Conservation (phyloP, 92 coral and sea anemone species). For the Parazoanthus atlanticus region DNA sequence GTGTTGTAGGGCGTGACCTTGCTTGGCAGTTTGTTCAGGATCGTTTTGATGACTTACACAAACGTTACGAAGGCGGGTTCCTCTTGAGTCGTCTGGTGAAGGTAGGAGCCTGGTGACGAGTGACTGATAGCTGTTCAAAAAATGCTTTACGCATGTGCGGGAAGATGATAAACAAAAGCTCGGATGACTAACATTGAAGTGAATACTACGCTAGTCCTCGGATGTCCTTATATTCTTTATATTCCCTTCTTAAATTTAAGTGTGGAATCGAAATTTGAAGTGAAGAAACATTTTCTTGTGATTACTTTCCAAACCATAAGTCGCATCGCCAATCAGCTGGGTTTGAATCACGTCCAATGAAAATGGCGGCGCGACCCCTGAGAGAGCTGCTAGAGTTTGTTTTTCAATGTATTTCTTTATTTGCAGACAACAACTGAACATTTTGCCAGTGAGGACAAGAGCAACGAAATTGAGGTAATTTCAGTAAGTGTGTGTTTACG, state of each 20-base stretch:
- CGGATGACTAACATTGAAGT: too few species aligned
- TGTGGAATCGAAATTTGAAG: too few species aligned
- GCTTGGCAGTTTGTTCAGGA: constrained; percentile 95
- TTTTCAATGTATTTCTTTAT: not conserved
- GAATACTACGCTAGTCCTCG: too few species aligned
- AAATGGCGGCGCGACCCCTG: too few species aligned
- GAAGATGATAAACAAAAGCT: not conserved
- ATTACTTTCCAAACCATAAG: too few species aligned
- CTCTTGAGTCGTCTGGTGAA: constrained; percentile 85
- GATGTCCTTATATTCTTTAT: too few species aligned
- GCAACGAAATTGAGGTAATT: constrained; percentile 90
- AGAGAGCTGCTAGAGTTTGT: not conserved
- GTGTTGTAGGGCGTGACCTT: constrained; percentile 84
- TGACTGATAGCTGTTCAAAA: not conserved
- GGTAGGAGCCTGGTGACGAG: constrained; percentile 54
- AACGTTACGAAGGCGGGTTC: constrained; percentile 96
- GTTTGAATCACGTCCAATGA: too few species aligned
- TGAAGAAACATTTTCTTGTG: too few species aligned
- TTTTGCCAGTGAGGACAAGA: constrained; percentile 85
- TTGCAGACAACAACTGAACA: constrained; percentile 81
- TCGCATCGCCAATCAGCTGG: too few species aligned
- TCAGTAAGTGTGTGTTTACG: not conserved
- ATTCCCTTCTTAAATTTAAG: too few species aligned
- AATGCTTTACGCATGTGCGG: not conserved
- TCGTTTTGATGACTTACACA: constrained; percentile 74